phyloP scores from a whole-genome alignment of 2,113 vertebrate species.

The Stercorarius parasiticus region DNA sequence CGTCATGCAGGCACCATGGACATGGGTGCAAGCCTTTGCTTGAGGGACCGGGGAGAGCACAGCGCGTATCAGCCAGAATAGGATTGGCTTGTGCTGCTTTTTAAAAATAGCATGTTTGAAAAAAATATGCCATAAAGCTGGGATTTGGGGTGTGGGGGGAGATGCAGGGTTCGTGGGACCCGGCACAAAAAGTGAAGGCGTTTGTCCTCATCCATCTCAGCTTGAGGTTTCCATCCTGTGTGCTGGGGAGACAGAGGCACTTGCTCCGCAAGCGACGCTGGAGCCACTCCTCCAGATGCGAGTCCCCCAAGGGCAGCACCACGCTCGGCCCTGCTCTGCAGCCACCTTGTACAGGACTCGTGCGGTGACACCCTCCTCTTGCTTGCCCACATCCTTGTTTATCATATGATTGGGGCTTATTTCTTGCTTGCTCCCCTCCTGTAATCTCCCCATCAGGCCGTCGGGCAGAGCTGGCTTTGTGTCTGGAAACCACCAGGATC shows the following conservation, averaged over 20 bases:
- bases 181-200: neutral
- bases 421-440: neutral
- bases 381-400: neutral
- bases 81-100: neutral
- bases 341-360: neutral
- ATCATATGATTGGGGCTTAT: neutral
- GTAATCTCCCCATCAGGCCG: neutral
- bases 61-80: neutral
- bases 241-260: neutral
- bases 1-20: neutral
- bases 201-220: neutral
- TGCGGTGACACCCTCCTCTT: neutral
- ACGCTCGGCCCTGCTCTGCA: rapidly evolving
- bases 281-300: rapidly evolving
- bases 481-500: slow-evolving; percentile 30
- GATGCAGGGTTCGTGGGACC: rapidly evolving
- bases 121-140: neutral
- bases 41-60: neutral
- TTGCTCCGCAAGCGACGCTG: rapidly evolving
- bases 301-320: neutral
- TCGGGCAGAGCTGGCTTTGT: slow-evolving; percentile 14
- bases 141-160: neutral
- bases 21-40: neutral
- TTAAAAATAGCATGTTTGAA: neutral
- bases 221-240: neutral